Evolutionary conservation across 2,113 vertebrate genomes (phyloP).

Genomic region (Nicator chloris): DNA sequence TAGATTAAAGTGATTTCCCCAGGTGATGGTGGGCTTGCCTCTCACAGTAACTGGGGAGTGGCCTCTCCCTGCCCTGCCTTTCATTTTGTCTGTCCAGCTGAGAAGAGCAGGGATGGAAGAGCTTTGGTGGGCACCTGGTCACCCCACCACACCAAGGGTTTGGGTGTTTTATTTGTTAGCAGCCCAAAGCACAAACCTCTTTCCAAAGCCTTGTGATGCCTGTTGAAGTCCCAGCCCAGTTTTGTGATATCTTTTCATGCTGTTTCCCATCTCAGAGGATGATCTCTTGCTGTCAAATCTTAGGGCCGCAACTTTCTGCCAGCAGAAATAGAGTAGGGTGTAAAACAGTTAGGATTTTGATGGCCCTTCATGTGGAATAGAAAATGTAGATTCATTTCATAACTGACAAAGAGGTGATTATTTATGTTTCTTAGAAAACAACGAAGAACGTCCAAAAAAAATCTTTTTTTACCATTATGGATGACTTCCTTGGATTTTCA

Average conservation of each 20-base stretch:
- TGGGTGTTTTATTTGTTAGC: not conserved
- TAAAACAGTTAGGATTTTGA: conserved; percentile 6
- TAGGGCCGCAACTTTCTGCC: not conserved
- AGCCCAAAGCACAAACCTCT: not conserved
- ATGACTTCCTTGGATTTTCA: conserved; percentile 1
- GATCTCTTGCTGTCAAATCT: not conserved
- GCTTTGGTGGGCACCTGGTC: not conserved
- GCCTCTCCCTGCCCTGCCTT: not conserved
- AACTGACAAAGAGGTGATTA: conserved; percentile 38
- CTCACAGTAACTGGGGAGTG: not conserved
- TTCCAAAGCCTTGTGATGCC: not conserved
- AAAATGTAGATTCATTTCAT: conserved; percentile 23
- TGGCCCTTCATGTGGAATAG: not conserved
- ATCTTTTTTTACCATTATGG: conserved; percentile 43
- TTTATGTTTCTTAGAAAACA: conserved; percentile 54
- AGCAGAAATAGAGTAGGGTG: conserved; percentile 23
- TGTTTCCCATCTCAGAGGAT: not conserved
- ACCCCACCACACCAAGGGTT: too few relatives aligned
- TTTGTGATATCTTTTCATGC: not conserved
- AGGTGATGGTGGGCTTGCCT: not conserved
- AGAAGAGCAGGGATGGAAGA: not conserved
- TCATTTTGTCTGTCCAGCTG: not conserved
- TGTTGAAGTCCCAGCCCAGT: not conserved
- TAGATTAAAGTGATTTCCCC: not conserved
- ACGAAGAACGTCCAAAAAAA: conserved; percentile 8